These are phyloP conservation scores for Andricus quercusramuli DNA, from an alignment of 2,888 invertebrate species.

Conservation along the genomic window DNA sequence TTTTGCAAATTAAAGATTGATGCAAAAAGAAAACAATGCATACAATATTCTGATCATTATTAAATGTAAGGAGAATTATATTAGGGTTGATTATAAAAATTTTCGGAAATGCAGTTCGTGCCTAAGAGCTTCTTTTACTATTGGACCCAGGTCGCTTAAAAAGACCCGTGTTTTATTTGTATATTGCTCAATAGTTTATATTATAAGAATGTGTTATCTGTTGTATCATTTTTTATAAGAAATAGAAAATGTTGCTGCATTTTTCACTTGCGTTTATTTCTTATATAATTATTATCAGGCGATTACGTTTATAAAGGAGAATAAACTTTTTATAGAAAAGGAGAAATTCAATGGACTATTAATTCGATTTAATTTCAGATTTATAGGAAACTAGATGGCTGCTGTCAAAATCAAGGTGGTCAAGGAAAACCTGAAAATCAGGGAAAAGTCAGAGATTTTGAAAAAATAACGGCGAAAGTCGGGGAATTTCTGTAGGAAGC, in stretches of 20 bases:
- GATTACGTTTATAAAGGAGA: conserved; percentile 21
- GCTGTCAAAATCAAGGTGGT: too few relatives aligned
- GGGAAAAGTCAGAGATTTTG: too few relatives aligned
- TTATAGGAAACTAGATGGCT: neutral
- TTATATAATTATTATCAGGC: conserved; percentile 32
- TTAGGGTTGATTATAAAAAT: conserved; percentile 10
- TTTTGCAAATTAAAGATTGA: neutral
- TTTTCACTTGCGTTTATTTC: conserved; percentile 62
- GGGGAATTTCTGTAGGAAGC: too few relatives aligned
- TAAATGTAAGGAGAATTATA: conserved; percentile 17
- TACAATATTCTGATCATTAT: conserved; percentile 50
- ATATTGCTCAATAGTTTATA: conserved; percentile 79
- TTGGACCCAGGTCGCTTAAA: conserved; percentile 73
- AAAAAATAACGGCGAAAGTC: too few relatives aligned
- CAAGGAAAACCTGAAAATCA: too few relatives aligned
- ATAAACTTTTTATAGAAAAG: conserved; percentile 41
- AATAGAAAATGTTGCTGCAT: conserved; percentile 78
- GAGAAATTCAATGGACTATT: neutral
- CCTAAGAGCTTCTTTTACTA: conserved; percentile 71
- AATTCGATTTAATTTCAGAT: neutral
- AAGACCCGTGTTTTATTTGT: conserved; percentile 76
- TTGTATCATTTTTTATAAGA: conserved; percentile 79
- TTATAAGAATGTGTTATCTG: conserved; percentile 78
- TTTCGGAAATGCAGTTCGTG: conserved; percentile 31
- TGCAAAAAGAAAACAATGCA: neutral